Base-by-base conservation (phyloP, 2,888 invertebrate species). In the Acanthosepion lycidas region DNA sequence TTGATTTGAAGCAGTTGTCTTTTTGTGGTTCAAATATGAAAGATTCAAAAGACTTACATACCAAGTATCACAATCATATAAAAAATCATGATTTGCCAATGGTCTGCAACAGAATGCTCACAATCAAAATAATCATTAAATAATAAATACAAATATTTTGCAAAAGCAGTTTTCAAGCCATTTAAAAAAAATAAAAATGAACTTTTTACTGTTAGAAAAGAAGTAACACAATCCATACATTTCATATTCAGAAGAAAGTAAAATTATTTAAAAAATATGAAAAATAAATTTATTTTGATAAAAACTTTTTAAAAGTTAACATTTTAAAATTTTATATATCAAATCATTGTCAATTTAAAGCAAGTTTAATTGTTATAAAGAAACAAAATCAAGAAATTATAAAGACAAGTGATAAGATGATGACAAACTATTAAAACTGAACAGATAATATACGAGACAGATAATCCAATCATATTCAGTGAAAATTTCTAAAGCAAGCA, bases 21-120 rank as follows among this genome's bases (percentile, higher is more conserved):
- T n/a, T 78, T 15, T n/a, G n/a, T 78, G 9, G 15, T 78, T n/a
- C n/a, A 78, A 78, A n/a, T 78, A 78, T 78, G 78, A 78, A 78
- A 78, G n/a, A 78, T 78, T 78, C n/a, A 78, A 78, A 78, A 78
- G 9, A 78, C 78, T 78, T 78, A 78, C n/a, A 78, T n/a, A n/a
- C 15, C n/a, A 78, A n/a, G 12, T 78, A n/a, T 78, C 78, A 78
- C n/a, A 33, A n/a, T 78, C n/a, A 78, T 78, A 78, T 78, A 78
- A 78, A n/a, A n/a, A 78, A 78, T 5, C n/a, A 78, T n/a, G n/a
- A 78, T 78, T 78, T 78, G n/a, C 78, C 78, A 33, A 78, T 4
- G 78, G 78, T n/a, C 78, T 78, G 78, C n/a, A 78, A 78, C n/a
- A 78, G 78, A 78, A 78, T 78, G 15, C 33, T n/a, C 1, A 78